Base-by-base conservation (phyloP, 2,888 invertebrate genomes). In the Torymus texanus region DNA sequence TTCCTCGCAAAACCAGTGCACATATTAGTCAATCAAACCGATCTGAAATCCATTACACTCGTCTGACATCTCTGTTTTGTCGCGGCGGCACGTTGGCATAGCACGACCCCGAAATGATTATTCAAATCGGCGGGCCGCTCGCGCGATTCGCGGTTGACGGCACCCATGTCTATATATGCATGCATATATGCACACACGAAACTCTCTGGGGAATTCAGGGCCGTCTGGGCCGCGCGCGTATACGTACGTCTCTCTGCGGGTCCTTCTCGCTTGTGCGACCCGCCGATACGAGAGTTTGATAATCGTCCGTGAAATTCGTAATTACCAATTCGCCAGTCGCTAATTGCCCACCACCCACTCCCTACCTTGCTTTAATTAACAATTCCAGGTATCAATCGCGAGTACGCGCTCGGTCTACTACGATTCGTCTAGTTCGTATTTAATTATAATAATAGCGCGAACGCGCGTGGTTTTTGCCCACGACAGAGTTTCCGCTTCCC, bases 241-340 rank as follows among this genome's bases (percentile, higher is more conserved):
- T 41, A 41, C 8, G 41, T 41, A 8, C 41, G 41, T 41, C 41
- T 71, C 71, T 70, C 71, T 13, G 2, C 59, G 58, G 41, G n/a
- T 65, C 74, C 50, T 51, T 13, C 58, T 12, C 10, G 4, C 29
- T 41, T 8, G 16, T 10, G 18, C 50, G 61, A 53, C 24, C 41
- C 41, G 50, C 51, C 41, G 70, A 51, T 51, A 56, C 41, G 21
- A 56, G 24, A 24, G 29, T 68, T 68, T 71, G 66, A 79, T 79
- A 75, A 75, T 79, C 70, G 59, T 18, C 70, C 62, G 59, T 71
- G 79, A 75, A 79, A 75, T 79, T 66, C 41, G 66, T 79, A 79
- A 75, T 79, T 71, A 71, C 55, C 75, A 79, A 79, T 75, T 75
- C 75, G 16, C 53, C 13, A 5, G 21, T 14, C 63, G 75, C 63